Percentiles rank a stretch among this genome's conserved stretches.
phyloP scores from a whole-genome alignment of 2,888 invertebrate genomes.

The Coremacera marginata region DNA sequence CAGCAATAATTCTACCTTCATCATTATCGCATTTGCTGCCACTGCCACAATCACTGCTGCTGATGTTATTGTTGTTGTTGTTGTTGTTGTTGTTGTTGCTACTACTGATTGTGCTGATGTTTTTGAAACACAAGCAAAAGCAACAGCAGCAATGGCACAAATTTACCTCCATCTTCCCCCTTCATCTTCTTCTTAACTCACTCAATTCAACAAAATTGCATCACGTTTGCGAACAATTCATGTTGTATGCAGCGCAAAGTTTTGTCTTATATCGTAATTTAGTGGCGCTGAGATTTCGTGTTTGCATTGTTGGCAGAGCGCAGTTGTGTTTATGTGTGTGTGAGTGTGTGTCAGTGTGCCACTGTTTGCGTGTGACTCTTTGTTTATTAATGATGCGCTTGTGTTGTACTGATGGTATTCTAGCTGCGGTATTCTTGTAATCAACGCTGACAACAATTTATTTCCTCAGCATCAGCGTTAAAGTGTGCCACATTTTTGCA shows the following conservation, averaged over 20 bases:
- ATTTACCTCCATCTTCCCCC: not conserved
- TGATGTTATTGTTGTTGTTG: not conserved
- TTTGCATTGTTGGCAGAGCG: not conserved
- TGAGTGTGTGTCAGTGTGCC: not conserved
- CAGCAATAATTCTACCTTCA: slow-evolving; percentile 7
- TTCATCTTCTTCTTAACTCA: not conserved
- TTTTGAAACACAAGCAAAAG: not conserved
- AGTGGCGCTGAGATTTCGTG: not conserved
- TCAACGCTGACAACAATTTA: too few species aligned
- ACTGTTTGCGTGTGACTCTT: not conserved
- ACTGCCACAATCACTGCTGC: not conserved
- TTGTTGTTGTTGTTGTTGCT: too few species aligned
- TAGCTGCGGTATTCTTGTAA: too few species aligned
- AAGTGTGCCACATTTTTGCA: too few species aligned
- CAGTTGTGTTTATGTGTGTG: not conserved
- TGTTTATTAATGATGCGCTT: not conserved
- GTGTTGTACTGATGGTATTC: slow-evolving; percentile 1
- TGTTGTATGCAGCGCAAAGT: too few species aligned
- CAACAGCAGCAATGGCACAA: slow-evolving; percentile 2
- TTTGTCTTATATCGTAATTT: not conserved
- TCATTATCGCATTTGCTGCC: not conserved
- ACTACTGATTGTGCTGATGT: slow-evolving; percentile 6
- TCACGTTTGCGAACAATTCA: too few species aligned
- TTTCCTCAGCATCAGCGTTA: too few species aligned
- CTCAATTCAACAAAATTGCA: not conserved